Conservation (phyloP, 2,888 invertebrate genomes). For the Caenorhabditis zanzibari region DNA sequence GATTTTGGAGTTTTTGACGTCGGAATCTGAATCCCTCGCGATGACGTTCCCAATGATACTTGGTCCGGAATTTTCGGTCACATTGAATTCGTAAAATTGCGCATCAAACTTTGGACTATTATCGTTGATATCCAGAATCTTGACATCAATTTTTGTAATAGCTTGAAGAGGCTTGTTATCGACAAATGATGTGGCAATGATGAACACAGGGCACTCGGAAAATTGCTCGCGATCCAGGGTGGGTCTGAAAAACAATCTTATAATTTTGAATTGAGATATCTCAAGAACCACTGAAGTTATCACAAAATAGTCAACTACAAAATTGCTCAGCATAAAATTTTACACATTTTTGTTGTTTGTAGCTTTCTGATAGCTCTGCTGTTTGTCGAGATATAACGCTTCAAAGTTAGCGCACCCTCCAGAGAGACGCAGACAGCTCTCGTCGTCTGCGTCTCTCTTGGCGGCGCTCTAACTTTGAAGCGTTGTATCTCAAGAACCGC, state of each 20-base stretch:
- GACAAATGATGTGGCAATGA: constrained; percentile 53
- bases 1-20: constrained; percentile 23
- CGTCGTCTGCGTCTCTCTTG: too few relatives aligned
- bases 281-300: too few relatives aligned
- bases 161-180: constrained; percentile 64
- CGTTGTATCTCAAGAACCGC: too few relatives aligned
- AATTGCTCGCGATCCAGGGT: constrained; percentile 60
- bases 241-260: constrained; percentile 19
- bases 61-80: constrained; percentile 69
- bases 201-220: constrained; percentile 57
- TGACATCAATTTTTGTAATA: constrained; percentile 62
- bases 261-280: too few relatives aligned
- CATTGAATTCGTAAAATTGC: constrained; percentile 62
- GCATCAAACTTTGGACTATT: constrained; percentile 92
- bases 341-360: background rate
- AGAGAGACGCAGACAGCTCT: too few relatives aligned
- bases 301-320: too few relatives aligned
- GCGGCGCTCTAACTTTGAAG: too few relatives aligned
- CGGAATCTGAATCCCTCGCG: constrained; percentile 90
- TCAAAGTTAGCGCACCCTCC: too few relatives aligned
- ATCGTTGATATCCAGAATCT: constrained; percentile 90
- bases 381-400: background rate
- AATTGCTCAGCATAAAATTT: background rate
- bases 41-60: constrained; percentile 87
- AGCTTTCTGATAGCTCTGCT: background rate